A percentile compares a stretch with the other conserved stretches of the same genome.
Evolutionary conservation across 35 echinoderm and acorn worm species (phyloP).

Genomic region (Diadema setosum): DNA sequence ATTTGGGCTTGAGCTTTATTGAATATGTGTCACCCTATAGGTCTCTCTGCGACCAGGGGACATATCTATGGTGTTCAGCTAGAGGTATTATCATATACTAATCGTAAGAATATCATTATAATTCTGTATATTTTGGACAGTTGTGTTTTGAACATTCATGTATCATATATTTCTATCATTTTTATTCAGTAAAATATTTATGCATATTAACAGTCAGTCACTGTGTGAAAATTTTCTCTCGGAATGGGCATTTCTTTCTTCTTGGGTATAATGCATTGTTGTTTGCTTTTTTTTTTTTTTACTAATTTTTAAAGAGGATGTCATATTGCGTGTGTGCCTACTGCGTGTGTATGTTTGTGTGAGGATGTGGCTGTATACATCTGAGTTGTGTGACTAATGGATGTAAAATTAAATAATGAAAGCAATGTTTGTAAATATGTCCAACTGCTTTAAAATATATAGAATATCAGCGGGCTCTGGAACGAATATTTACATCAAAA

Average conservation of each 20-base stretch:
- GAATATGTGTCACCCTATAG: not conserved
- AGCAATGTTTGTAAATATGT: too few species aligned
- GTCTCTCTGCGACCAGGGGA: not conserved
- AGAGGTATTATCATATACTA: not conserved
- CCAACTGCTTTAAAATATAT: too few species aligned
- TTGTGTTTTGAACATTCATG: slow-evolving; percentile 11
- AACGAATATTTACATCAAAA: too few species aligned
- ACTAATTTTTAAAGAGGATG: too few species aligned
- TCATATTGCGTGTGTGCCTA: not conserved
- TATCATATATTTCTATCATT: slow-evolving; percentile 20
- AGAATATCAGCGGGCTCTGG: too few species aligned
- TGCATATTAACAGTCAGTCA: slow-evolving; percentile 9
- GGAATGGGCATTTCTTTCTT: too few species aligned
- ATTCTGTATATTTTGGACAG: slow-evolving; percentile 32
- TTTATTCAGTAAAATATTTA: slow-evolving; percentile 25
- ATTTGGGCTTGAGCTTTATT: slow-evolving; percentile 2
- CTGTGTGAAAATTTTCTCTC: too few species aligned
- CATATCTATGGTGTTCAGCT: not conserved
- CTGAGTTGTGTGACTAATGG: too few species aligned
- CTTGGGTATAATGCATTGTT: too few species aligned
- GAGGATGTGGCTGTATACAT: not conserved
- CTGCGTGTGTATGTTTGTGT: not conserved
- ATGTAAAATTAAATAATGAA: too few species aligned
- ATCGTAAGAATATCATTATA: not conserved
- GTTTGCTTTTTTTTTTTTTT: too few species aligned